Evolutionary conservation across 2,888 invertebrate species (phyloP).

Genomic region (Andrena flavipes): DNA sequence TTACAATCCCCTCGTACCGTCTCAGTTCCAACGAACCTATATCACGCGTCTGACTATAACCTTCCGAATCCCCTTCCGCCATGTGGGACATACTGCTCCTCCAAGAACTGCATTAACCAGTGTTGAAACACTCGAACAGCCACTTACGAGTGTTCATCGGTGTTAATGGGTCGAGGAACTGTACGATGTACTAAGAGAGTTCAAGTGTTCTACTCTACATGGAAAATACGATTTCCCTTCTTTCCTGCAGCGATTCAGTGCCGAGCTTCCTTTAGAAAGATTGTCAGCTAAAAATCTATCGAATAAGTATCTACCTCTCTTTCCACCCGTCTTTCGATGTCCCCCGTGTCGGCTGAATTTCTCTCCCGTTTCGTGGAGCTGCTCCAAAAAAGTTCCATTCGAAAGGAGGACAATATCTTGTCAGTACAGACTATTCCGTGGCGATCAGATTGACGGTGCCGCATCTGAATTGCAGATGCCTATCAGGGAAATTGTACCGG

Average conservation of each 20-base stretch:
- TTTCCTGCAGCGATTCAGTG: neutral
- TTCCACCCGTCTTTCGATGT: neutral
- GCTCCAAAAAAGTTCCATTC: conserved; percentile 28
- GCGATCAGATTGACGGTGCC: conserved; percentile 50
- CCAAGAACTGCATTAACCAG: neutral
- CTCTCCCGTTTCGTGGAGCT: neutral
- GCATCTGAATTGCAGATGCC: conserved; percentile 60
- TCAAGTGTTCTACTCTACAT: neutral
- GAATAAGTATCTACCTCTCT: neutral
- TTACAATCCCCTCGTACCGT: neutral
- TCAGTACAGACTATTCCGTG: conserved; percentile 35
- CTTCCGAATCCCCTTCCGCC: neutral
- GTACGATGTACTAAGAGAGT: neutral
- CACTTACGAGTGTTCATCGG: neutral
- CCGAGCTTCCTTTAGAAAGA: neutral
- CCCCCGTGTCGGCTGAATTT: neutral
- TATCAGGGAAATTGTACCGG: conserved; percentile 47
- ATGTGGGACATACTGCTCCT: neutral
- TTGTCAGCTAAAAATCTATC: neutral
- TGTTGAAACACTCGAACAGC: neutral
- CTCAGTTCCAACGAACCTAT: neutral
- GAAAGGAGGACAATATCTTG: conserved; percentile 49
- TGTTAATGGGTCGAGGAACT: neutral
- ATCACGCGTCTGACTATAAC: neutral
- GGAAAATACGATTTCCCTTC: neutral